These are phyloP conservation scores for Lytechinus variegatus DNA, from an alignment of 35 echinoderm and acorn worm species.

Conservation along the genomic window DNA sequence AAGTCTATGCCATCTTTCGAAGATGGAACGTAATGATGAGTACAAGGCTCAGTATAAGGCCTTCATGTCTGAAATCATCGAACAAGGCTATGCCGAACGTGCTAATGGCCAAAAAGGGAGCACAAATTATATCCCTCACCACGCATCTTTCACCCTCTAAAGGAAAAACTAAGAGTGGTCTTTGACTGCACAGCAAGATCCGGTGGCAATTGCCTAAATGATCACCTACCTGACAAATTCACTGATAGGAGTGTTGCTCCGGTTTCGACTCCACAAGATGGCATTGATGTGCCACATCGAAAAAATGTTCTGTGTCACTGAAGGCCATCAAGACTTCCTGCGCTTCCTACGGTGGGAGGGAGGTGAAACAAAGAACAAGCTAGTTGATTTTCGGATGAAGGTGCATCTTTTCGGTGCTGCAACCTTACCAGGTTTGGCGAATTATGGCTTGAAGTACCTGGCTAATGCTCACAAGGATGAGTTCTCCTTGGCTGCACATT, in stretches of 20 bases:
- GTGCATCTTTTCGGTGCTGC: conserved; percentile 75
- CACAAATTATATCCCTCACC: conserved; percentile 64
- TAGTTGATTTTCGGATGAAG: conserved; percentile 59
- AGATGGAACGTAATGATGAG: conserved; percentile 40
- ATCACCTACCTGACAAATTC: conserved; percentile 44
- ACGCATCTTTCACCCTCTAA: conserved; percentile 28
- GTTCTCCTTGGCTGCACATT: conserved; percentile 43
- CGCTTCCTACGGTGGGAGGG: conserved; percentile 66
- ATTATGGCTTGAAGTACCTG: conserved; percentile 69
- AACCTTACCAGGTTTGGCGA: conserved; percentile 77
- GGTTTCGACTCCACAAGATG: conserved; percentile 68
- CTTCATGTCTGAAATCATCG: conserved; percentile 37
- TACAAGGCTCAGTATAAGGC: conserved; percentile 46
- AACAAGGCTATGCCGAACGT: conserved; percentile 43
- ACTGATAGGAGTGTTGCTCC: conserved; percentile 55
- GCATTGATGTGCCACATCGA: conserved; percentile 61
- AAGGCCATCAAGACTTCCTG: conserved; percentile 59
- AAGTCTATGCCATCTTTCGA: conserved; percentile 48
- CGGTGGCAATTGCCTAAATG: conserved; percentile 45
- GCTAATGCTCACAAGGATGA: conserved; percentile 48
- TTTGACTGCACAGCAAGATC: conserved; percentile 54
- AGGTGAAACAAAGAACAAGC: conserved; percentile 42
- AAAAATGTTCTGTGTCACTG: conserved; percentile 54
- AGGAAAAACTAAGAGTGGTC: conserved; percentile 44
- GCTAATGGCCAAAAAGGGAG: neutral